Percentiles rank a stretch among this genome's conserved stretches.
These are phyloP conservation scores for Guaruba guarouba DNA, from an alignment of 2,113 vertebrate genomes.

Conservation along the genomic window DNA sequence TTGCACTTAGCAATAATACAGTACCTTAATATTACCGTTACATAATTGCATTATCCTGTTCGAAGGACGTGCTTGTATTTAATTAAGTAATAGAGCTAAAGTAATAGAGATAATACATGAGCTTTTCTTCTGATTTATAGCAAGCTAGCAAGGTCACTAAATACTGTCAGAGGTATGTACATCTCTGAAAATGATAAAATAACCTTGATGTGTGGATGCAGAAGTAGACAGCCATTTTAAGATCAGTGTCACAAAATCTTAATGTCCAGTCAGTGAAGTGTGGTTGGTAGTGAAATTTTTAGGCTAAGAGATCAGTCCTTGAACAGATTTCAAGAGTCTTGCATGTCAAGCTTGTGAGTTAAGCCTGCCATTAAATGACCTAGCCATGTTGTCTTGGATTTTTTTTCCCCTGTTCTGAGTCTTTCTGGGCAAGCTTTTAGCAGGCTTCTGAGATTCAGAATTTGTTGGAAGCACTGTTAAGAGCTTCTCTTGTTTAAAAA, in stretches of 20 bases:
- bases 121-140: background rate
- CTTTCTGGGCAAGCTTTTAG: background rate
- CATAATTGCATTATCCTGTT: background rate
- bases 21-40: background rate
- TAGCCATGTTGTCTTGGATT: background rate
- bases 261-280: background rate
- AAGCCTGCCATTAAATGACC: background rate
- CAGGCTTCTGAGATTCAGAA: background rate
- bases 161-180: background rate
- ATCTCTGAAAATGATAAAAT: background rate
- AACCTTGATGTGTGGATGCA: background rate
- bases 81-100: background rate
- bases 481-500: background rate
- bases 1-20: background rate
- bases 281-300: background rate
- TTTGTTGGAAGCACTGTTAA: background rate
- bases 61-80: background rate
- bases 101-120: background rate
- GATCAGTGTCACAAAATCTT: background rate
- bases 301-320: background rate
- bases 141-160: background rate
- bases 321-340: background rate
- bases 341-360: background rate
- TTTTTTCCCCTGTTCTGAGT: background rate
- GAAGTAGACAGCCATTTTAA: background rate